phyloP scores from a whole-genome alignment of 2,113 vertebrate genomes.

The Passer domesticus region DNA sequence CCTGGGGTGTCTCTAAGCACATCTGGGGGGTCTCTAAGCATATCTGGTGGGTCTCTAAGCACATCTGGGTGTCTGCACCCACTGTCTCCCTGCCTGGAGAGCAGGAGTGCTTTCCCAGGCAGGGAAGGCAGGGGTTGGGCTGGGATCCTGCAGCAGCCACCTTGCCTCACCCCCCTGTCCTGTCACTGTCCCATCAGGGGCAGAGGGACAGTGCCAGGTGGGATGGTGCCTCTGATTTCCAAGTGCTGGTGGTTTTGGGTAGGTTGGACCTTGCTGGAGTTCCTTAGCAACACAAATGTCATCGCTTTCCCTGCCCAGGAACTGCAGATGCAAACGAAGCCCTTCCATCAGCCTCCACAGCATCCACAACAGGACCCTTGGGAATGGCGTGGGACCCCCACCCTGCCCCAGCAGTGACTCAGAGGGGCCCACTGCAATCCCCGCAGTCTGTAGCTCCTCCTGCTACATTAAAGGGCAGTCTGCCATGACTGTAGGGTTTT shows the following conservation, averaged over 20 bases:
- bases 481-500: fast-evolving
- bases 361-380: fast-evolving
- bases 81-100: not conserved
- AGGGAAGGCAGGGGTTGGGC: not conserved
- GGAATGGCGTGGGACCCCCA: fast-evolving
- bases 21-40: no score
- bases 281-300: constrained; percentile 19
- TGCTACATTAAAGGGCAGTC: not conserved
- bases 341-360: not conserved
- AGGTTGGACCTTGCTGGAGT: not conserved
- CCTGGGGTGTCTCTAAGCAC: no score
- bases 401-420: not conserved
- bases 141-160: not conserved
- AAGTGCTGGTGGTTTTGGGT: not conserved
- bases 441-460: fast-evolving
- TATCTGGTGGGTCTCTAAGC: no score
- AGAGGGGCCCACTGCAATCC: not conserved
- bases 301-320: not conserved
- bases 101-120: not conserved
- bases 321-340: not conserved
- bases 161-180: not conserved
- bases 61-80: not conserved
- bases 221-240: not conserved
- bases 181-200: not conserved
- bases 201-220: not conserved